Evolutionary conservation across 1,140 invertebrate species (phyloP).

Genomic region (Phthorimaea operculella): DNA sequence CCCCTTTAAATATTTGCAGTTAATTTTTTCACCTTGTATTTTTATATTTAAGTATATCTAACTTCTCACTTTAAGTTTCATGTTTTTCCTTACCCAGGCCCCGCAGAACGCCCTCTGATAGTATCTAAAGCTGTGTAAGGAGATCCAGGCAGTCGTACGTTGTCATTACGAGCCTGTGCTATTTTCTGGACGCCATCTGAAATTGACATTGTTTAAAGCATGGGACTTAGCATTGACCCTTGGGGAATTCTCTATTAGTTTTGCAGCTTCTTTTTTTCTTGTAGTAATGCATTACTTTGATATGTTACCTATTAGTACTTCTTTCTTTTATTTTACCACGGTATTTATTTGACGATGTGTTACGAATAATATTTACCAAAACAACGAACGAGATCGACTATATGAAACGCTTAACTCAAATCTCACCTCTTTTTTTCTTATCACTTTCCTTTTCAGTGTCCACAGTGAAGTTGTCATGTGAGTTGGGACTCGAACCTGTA

Average conservation of each 20-base stretch:
- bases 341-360: no score
- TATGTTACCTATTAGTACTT: no score
- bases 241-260: not conserved
- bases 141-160: constrained; percentile 40
- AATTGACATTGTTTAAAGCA: not conserved
- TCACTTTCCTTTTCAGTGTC: constrained; percentile 25
- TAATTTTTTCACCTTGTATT: no score
- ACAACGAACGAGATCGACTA: not conserved
- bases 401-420: not conserved
- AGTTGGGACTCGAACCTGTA: constrained; percentile 31
- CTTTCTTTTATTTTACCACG: no score
- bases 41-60: no score
- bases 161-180: constrained; percentile 50
- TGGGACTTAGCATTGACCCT: not conserved
- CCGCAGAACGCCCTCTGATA: constrained; percentile 34
- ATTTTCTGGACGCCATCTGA: constrained; percentile 23
- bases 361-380: no score
- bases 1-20: no score
- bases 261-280: no score
- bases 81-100: constrained; percentile 22
- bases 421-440: constrained; percentile 16
- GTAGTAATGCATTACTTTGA: no score
- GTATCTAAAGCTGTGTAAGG: constrained; percentile 31
- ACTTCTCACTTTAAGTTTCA: no score
- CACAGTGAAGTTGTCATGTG: constrained; percentile 33